Conservation (phyloP, 53 echinoderm and acorn worm species). For the Paelopatides confundens region DNA sequence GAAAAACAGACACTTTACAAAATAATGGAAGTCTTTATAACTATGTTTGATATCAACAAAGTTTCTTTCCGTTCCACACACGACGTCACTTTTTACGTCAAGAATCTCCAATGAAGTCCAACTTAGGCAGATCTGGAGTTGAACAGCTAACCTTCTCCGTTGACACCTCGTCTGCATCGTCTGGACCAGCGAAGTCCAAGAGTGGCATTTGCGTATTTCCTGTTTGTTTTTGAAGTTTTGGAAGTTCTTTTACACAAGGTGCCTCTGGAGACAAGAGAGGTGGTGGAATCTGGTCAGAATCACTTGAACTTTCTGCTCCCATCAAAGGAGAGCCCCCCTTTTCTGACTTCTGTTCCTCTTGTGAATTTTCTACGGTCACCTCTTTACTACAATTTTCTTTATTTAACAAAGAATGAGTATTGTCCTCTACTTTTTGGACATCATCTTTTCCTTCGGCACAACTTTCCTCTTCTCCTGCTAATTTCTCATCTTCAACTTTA, state of each 20-base stretch:
- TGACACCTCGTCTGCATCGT: not conserved
- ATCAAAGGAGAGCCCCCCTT: not conserved
- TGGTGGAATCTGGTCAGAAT: not conserved
- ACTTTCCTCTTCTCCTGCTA: not conserved
- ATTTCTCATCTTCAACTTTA: not conserved
- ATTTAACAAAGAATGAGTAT: not conserved
- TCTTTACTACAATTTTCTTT: too few species aligned
- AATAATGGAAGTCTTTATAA: too few species aligned
- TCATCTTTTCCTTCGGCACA: not conserved
- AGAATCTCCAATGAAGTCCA: conserved; percentile 17
- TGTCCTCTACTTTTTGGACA: not conserved
- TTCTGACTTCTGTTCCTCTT: not conserved
- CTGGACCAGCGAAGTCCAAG: conserved; percentile 4
- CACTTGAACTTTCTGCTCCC: not conserved
- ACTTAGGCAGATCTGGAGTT: conserved; percentile 25
- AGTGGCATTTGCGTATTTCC: not conserved
- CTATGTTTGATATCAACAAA: too few species aligned
- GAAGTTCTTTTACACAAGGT: not conserved
- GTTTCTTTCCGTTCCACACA: not conserved
- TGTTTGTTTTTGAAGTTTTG: not conserved
- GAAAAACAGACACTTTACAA: too few species aligned
- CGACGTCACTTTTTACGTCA: not conserved
- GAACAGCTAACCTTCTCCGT: not conserved
- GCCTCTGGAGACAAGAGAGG: conserved; percentile 27
- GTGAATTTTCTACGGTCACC: too few species aligned